Percentiles rank a stretch among this genome's conserved stretches.
phyloP scores from a whole-genome alignment of 2,888 invertebrate species.

The Autographa gamma region DNA sequence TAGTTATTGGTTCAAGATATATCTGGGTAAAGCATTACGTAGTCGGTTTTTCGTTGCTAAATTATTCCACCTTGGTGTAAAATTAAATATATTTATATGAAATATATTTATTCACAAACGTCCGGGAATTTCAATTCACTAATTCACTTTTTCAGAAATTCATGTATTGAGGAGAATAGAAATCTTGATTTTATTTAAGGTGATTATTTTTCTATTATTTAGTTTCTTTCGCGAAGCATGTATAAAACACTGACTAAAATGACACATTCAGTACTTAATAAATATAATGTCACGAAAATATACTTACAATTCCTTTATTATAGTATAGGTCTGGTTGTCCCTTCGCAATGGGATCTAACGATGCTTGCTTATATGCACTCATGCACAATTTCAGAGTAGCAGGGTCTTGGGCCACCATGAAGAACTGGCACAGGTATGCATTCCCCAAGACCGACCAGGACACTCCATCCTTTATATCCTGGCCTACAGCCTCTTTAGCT shows the following conservation, averaged over 20 bases:
- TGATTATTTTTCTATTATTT: too few relatives aligned
- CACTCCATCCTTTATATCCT: slow-evolving; percentile 93
- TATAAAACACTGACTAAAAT: background rate
- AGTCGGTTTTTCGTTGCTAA: too few relatives aligned
- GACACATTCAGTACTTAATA: background rate
- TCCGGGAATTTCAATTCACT: too few relatives aligned
- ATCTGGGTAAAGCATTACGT: too few relatives aligned
- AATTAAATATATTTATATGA: too few relatives aligned
- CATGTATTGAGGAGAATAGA: too few relatives aligned
- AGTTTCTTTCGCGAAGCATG: background rate
- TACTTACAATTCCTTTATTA: slow-evolving; percentile 94
- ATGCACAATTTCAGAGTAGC: slow-evolving; percentile 92
- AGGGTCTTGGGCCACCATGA: slow-evolving; percentile 92
- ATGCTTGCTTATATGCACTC: slow-evolving; percentile 95
- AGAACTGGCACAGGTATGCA: slow-evolving; percentile 94
- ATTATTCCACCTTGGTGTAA: too few relatives aligned
- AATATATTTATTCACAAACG: too few relatives aligned
- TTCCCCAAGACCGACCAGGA: slow-evolving; percentile 96
- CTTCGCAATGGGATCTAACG: slow-evolving; percentile 91
- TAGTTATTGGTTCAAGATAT: too few relatives aligned
- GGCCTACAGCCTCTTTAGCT: slow-evolving; percentile 94
- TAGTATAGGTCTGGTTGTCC: slow-evolving; percentile 94
- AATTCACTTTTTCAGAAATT: too few relatives aligned
- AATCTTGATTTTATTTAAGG: too few relatives aligned
- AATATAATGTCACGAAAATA: background rate